Base-by-base conservation (phyloP, 2,888 invertebrate species). In the Galerucella pusilla region DNA sequence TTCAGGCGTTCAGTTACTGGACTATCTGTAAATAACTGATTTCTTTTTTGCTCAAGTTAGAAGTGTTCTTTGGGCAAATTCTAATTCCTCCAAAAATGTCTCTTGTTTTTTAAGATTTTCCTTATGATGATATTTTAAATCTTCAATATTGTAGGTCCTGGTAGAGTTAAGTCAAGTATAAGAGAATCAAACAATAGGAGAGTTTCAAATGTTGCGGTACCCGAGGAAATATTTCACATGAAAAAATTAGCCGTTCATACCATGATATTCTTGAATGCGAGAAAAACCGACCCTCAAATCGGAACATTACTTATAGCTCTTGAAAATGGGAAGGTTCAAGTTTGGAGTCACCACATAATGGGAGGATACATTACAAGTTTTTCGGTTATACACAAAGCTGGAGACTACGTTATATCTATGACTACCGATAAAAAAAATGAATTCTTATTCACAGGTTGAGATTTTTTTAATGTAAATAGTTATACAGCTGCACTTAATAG, bases 271-370 rank as follows among this genome's bases (percentile, higher is more conserved):
- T 88, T 96, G 35, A 87, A 89, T 73, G 90, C 90, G 0, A 89
- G 96, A 73, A 82, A 79, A 71, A 88, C 90, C 84, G 87, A 87
- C 49, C 88, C 89, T 0, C 77, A 81, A 74, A 66, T 85, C 88
- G 96, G 94, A 11, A 92, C 93, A 0, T 87, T 96, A 12, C 86
- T 95, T 69, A 90, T 95, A 0, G 90, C 94, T 0, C 87, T 96
- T 77, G 94, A 94, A 84, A 94, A 93, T 79, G 96, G 96, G 0
- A 88, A 90, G 74, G 89, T 95, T 76, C 94, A 96, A 88, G 90
- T 93, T 28, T 96, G 96, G 94, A 95, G 95, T 20, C 93, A 95
- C 85, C 94, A 95, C 86, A 46, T 72, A 57, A 90, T 90, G 12
- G 94, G 94, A 12, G 94, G 94, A 9, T 92, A 91, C 85, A 87